Evolutionary conservation across 1,140 invertebrate genomes (phyloP).

Genomic region (Globodera rostochiensis): DNA sequence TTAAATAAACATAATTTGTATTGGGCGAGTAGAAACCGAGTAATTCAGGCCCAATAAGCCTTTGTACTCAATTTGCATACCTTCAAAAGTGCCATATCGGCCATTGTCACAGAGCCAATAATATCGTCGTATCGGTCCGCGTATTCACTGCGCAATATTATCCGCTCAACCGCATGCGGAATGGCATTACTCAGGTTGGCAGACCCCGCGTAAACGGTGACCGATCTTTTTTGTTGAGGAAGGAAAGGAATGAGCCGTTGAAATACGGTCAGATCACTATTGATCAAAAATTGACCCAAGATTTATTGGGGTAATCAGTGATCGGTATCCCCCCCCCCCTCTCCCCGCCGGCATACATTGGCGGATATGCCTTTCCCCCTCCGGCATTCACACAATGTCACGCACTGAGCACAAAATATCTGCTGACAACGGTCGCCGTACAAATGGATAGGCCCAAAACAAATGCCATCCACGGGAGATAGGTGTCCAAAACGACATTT

Average conservation of each 20-base stretch:
- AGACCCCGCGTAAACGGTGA: conserved; percentile 22
- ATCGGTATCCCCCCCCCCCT: background rate
- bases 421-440: conserved; percentile 14
- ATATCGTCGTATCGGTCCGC: conserved; percentile 21
- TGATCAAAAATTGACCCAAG: too few relatives aligned
- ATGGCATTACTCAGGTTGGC: conserved; percentile 20
- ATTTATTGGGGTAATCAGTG: background rate
- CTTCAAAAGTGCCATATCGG: conserved; percentile 25
- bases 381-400: conserved; percentile 29
- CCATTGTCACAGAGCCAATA: conserved; percentile 24
- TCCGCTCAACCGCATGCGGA: conserved; percentile 3
- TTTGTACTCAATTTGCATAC: background rate
- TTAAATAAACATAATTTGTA: background rate
- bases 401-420: conserved; percentile 20
- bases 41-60: background rate
- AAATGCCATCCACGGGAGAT: conserved; percentile 30
- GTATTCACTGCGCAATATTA: conserved; percentile 27
- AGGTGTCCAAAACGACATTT: conserved; percentile 3
- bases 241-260: too few relatives aligned
- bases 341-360: background rate
- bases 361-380: conserved; percentile 10
- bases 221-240: background rate
- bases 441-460: conserved; percentile 22
- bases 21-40: background rate
- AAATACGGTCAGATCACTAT: too few relatives aligned